A percentile compares a stretch with the other conserved stretches of the same genome.
phyloP scores from a whole-genome alignment of 2,113 vertebrate species.

The Calyptommatus sinebrachiatus region DNA sequence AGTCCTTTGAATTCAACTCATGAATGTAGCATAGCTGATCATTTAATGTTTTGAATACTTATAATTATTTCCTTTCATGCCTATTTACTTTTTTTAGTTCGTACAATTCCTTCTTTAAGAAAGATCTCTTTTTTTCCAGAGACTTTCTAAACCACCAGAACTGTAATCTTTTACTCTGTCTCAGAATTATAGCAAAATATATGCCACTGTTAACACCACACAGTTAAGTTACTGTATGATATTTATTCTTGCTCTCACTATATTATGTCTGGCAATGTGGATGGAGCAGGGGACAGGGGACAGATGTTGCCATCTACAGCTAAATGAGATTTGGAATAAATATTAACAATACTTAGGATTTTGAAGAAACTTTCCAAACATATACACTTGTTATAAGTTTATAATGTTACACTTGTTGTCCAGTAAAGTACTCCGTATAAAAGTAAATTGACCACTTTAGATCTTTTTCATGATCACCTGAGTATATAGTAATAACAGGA shows the following conservation, averaged over 20 bases:
- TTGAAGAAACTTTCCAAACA: not conserved
- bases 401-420: not conserved
- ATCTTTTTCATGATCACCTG: no score
- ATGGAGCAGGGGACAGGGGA: not conserved
- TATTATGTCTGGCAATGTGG: not conserved
- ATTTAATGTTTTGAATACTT: constrained; percentile 56
- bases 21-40: constrained; percentile 51
- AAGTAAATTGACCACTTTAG: no score
- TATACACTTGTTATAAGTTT: not conserved
- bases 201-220: not conserved
- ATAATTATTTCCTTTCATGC: constrained; percentile 48
- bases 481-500: not conserved
- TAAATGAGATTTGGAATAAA: not conserved
- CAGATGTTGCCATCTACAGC: not conserved
- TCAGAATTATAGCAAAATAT: not conserved
- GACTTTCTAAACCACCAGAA: constrained; percentile 25
- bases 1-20: constrained; percentile 17
- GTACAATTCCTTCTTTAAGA: constrained; percentile 46
- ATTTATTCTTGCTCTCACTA: not conserved
- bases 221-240: fast-evolving
- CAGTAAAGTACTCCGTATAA: not conserved
- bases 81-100: constrained; percentile 36
- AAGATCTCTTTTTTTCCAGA: constrained; percentile 26
- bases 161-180: constrained; percentile 4
- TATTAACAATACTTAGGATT: no score